Percentiles rank a stretch among this genome's conserved stretches.
Conservation (phyloP, 2,888 invertebrate species). For the Cheilosia vernalis region DNA sequence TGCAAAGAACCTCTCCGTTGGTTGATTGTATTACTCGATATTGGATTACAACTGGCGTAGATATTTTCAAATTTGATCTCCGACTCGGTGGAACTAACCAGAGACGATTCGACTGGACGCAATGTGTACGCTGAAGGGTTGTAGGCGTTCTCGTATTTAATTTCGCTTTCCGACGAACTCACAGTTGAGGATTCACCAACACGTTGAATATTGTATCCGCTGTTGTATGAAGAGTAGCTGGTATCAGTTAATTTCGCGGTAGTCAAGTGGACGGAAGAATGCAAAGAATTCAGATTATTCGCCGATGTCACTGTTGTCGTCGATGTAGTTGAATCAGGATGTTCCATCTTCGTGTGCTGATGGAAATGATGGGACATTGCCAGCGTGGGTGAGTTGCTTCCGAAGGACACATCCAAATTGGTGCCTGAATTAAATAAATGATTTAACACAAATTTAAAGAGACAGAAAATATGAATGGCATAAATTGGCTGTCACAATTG, state of each 20-base stretch:
- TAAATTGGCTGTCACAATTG: neutral
- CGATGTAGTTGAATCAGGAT: slow-evolving; percentile 83
- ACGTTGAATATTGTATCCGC: slow-evolving; percentile 76
- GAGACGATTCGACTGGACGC: slow-evolving; percentile 81
- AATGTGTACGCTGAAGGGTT: slow-evolving; percentile 82
- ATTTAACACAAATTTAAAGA: neutral
- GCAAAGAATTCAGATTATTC: slow-evolving; percentile 67
- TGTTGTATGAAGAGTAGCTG: slow-evolving; percentile 76
- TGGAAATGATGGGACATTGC: slow-evolving; percentile 78
- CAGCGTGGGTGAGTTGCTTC: slow-evolving; percentile 78
- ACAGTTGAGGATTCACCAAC: slow-evolving; percentile 78
- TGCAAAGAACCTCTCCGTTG: slow-evolving; percentile 93
- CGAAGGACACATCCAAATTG: slow-evolving; percentile 78
- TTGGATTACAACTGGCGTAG: slow-evolving; percentile 79
- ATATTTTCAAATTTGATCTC: slow-evolving; percentile 81
- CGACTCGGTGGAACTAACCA: slow-evolving; percentile 81
- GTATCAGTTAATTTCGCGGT: slow-evolving; percentile 64
- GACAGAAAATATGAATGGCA: neutral
- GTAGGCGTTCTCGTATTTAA: slow-evolving; percentile 82
- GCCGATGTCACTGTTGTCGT: slow-evolving; percentile 69
- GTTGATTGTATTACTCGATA: slow-evolving; percentile 82
- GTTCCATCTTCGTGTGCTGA: slow-evolving; percentile 81
- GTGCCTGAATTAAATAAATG: slow-evolving; percentile 25
- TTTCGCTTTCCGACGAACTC: slow-evolving; percentile 78
- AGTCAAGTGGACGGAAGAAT: slow-evolving; percentile 59